Percentiles rank a stretch among this genome's conserved stretches.
These are phyloP conservation scores for Mionectes olivaceus DNA, from an alignment of 2,797 vertebrate genomes.

Conservation along the genomic window DNA sequence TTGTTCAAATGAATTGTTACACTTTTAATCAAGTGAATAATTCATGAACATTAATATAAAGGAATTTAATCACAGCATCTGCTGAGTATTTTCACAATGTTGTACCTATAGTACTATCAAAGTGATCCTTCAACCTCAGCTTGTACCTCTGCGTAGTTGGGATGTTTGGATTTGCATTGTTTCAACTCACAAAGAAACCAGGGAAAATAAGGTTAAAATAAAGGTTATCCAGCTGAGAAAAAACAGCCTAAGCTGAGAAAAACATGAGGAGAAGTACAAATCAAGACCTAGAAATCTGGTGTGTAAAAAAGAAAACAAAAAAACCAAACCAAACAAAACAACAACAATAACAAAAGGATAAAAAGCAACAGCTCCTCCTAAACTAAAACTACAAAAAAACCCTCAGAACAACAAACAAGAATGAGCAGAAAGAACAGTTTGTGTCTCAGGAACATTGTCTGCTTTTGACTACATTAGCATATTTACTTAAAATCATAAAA, in stretches of 20 bases:
- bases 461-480: neutral
- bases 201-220: neutral
- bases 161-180: neutral
- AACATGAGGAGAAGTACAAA: neutral
- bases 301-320: neutral
- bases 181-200: neutral
- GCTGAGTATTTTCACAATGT: neutral
- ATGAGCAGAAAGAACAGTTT: neutral
- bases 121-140: neutral
- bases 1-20: neutral
- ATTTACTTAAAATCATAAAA: neutral
- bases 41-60: neutral
- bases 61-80: neutral
- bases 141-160: neutral
- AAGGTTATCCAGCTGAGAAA: neutral
- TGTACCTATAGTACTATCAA: neutral
- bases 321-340: too few relatives aligned
- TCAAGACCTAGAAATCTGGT: neutral
- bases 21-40: slow-evolving; percentile 7
- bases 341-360: too few relatives aligned
- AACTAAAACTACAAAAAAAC: neutral
- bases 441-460: neutral
- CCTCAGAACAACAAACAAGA: neutral
- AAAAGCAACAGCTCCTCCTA: too few relatives aligned
- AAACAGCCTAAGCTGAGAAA: neutral